Conservation (phyloP, 2,888 invertebrate genomes). For the Salpingus planirostris region DNA sequence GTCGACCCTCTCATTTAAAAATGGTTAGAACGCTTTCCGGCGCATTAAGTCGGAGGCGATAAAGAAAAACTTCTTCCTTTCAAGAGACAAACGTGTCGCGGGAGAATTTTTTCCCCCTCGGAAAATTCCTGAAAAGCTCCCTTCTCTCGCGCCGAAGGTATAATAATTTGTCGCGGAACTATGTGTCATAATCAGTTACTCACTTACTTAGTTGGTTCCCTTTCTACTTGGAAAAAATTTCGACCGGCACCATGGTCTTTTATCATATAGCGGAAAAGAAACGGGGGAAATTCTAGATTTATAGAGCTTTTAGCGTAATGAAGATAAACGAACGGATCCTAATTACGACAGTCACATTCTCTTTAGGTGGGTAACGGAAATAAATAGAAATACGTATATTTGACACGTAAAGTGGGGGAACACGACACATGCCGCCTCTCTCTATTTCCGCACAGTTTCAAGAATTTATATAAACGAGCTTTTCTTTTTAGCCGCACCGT, state of each 20-base stretch:
- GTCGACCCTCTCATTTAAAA: slow-evolving; percentile 1
- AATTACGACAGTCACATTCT: slow-evolving; percentile 1
- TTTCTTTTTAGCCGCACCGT: no score
- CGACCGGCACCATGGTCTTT: no score
- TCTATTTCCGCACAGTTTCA: background rate
- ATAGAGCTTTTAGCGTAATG: slow-evolving; percentile 14
- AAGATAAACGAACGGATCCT: slow-evolving; percentile 9
- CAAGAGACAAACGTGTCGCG: background rate
- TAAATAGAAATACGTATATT: no score
- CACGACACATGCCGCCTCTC: no score
- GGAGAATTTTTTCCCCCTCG: background rate
- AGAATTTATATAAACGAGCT: background rate
- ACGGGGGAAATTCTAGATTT: slow-evolving; percentile 10
- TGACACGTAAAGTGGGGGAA: background rate
- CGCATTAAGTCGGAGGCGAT: background rate
- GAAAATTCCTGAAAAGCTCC: background rate
- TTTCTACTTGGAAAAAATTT: no score
- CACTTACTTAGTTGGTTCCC: no score
- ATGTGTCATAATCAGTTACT: slow-evolving; percentile 5
- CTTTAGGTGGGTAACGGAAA: no score
- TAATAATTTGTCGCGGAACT: slow-evolving; percentile 1
- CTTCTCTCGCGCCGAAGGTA: background rate
- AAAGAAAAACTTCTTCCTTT: slow-evolving; percentile 1
- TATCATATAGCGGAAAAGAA: no score
- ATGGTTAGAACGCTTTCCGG: background rate